Base-by-base conservation (phyloP, 2,888 invertebrate genomes). In the Pheosia tremula region DNA sequence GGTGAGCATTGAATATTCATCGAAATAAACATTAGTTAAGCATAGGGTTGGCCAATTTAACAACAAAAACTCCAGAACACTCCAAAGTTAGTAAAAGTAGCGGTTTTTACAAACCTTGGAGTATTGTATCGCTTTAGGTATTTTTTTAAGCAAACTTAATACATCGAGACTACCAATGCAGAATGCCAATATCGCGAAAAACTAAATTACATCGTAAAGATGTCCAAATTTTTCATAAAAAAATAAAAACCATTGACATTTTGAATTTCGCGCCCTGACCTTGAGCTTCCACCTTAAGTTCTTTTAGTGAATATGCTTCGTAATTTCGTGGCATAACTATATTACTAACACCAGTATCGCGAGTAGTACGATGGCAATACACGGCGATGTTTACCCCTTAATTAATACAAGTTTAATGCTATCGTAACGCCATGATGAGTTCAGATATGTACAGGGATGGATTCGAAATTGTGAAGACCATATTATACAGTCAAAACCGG, bases 1-100 rank as follows among this genome's bases (percentile, higher is more conserved):
- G 62, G 68, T 65, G 62, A 61, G 38, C 49, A 36, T 38, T 76
- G 77, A 78, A 77, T 77, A 77, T 77, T 77, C 71, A 77, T 70
- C 53, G 58, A 76, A 69, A 72, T 69, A 71, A 75, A 75, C 60
- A 72, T 77, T 75, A 62, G 57, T 39, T 65, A 53, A 55, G 59
- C 56, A n/a, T 59, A 60, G 52, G 58, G 43, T 6, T n/a, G 24
- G 24, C 43, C 13, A 4, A 5, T n/a, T 47, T 47, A n/a, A n/a
- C 3, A 47, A 47, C 11, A 47, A 47, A 47, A n/a, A 24, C 24
- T 24, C 24, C 24, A 24, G 24, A 47, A 47, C 47, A 1, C 47
- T 4, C 4, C 4, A 47, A 47, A 36, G 24, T 24, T 24, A 24
- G 24, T 24, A 24, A 24, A 24, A 24, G 24, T 24, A 24, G 24